A percentile compares a stretch with the other conserved stretches of the same genome.
phyloP scores from a whole-genome alignment of 2,797 vertebrate species.

The Silurus aristotelis region DNA sequence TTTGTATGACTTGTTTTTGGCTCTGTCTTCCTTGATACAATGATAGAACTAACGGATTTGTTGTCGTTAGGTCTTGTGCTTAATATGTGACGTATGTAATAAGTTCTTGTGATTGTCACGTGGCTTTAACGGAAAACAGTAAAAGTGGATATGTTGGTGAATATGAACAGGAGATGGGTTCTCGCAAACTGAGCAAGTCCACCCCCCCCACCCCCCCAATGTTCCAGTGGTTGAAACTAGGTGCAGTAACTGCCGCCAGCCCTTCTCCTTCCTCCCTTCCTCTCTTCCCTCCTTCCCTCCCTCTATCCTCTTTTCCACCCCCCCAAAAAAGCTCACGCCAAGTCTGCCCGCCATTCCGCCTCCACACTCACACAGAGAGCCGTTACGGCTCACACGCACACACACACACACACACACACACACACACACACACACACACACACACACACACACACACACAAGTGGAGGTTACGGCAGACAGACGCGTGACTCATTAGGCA shows the following conservation, averaged over 20 bases:
- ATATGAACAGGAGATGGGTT: constrained; percentile 36
- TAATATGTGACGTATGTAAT: constrained; percentile 5
- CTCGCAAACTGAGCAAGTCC: constrained; percentile 50
- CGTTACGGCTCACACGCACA: constrained; percentile 46
- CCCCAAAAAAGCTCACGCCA: constrained; percentile 71
- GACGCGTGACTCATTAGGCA: constrained; percentile 86
- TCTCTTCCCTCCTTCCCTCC: constrained; percentile 34
- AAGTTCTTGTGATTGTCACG: constrained; percentile 27
- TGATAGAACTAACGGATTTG: not conserved
- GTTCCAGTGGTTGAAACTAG: constrained; percentile 53
- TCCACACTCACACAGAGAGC: constrained; percentile 56
- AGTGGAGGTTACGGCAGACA: constrained; percentile 81
- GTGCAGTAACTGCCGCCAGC: constrained; percentile 64
- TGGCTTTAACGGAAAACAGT: constrained; percentile 31
- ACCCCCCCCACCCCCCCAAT: not conserved
- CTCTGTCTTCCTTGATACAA: not conserved
- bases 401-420: constrained; percentile 57
- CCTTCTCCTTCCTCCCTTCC: constrained; percentile 14
- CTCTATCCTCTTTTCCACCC: constrained; percentile 59
- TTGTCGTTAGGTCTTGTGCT: not conserved
- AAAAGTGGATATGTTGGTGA: constrained; percentile 46
- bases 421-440: constrained; percentile 56
- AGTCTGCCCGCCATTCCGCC: constrained; percentile 75
- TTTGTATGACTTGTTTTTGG: not conserved
- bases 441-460: constrained; percentile 63